Evolutionary conservation across 2,797 vertebrate species (phyloP).

Genomic region (Leptodactylus fallax): DNA sequence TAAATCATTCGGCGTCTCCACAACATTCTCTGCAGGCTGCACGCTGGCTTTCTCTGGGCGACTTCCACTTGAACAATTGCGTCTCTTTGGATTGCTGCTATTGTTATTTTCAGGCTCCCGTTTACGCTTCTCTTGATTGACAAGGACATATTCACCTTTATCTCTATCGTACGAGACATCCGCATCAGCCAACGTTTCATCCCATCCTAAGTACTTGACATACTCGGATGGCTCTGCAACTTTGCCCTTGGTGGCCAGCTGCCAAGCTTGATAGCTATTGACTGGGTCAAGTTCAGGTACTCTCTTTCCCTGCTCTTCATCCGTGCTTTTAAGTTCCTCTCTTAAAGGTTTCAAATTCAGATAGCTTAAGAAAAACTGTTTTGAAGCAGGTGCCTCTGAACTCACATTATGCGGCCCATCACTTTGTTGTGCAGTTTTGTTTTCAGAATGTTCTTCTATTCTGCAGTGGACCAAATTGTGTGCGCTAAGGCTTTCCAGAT

Average conservation of each 20-base stretch:
- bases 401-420: constrained; percentile 66
- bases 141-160: constrained; percentile 85
- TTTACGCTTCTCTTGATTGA: constrained; percentile 87
- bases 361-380: constrained; percentile 84
- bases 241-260: constrained; percentile 90
- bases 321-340: constrained; percentile 66
- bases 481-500: constrained; percentile 86
- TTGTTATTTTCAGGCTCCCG: constrained; percentile 79
- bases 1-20: constrained; percentile 76
- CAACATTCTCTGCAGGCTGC: constrained; percentile 75
- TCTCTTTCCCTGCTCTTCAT: constrained; percentile 78
- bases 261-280: constrained; percentile 96
- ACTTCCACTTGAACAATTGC: constrained; percentile 66
- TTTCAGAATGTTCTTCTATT: constrained; percentile 65
- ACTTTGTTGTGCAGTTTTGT: constrained; percentile 53
- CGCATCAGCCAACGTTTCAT: constrained; percentile 79
- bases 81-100: constrained; percentile 78
- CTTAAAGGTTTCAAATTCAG: constrained; percentile 80
- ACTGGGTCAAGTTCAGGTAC: constrained; percentile 92
- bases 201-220: constrained; percentile 84
- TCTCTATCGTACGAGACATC: constrained; percentile 87
- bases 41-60: constrained; percentile 65
- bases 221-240: constrained; percentile 88
- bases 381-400: constrained; percentile 77
- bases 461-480: constrained; percentile 86